phyloP scores from a whole-genome alignment of 2,113 vertebrate genomes.

The Panurus biarmicus region DNA sequence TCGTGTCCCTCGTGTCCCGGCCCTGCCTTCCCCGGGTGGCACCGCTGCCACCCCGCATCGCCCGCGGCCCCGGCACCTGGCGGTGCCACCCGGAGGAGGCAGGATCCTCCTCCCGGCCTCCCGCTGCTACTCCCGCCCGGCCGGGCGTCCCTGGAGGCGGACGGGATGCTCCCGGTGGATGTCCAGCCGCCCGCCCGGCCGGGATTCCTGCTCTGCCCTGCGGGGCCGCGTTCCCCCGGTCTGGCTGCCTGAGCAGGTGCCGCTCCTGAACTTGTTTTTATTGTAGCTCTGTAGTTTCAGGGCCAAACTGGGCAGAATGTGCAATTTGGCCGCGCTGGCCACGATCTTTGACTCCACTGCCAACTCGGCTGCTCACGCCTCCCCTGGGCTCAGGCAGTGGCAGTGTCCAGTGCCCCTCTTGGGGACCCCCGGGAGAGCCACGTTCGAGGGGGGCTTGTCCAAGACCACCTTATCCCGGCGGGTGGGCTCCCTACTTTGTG shows the following conservation, averaged over 20 bases:
- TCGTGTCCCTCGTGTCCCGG: background rate
- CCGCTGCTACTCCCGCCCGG: background rate
- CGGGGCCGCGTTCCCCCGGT: background rate
- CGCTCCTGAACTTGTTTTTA: constrained; percentile 37
- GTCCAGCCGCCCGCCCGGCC: background rate
- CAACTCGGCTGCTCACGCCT: constrained; percentile 22
- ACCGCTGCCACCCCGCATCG: background rate
- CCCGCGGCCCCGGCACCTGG: background rate
- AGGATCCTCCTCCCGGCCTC: constrained; percentile 23
- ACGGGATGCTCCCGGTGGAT: background rate
- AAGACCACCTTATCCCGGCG: background rate
- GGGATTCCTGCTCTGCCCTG: background rate
- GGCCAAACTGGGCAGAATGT: constrained; percentile 58
- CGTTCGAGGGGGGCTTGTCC: background rate
- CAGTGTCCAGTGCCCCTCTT: constrained; percentile 6
- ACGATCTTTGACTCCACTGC: constrained; percentile 53
- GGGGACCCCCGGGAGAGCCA: background rate
- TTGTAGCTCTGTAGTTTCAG: constrained; percentile 64
- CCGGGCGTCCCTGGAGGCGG: background rate
- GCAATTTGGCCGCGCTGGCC: constrained; percentile 40
- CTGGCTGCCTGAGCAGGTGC: constrained; percentile 34
- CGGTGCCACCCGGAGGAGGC: background rate
- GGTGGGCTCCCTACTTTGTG: background rate
- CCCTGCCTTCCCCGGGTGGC: background rate
- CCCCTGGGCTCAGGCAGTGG: background rate